Evolutionary conservation across 2,888 invertebrate species (phyloP).

Genomic region (Drosophila ezoana): DNA sequence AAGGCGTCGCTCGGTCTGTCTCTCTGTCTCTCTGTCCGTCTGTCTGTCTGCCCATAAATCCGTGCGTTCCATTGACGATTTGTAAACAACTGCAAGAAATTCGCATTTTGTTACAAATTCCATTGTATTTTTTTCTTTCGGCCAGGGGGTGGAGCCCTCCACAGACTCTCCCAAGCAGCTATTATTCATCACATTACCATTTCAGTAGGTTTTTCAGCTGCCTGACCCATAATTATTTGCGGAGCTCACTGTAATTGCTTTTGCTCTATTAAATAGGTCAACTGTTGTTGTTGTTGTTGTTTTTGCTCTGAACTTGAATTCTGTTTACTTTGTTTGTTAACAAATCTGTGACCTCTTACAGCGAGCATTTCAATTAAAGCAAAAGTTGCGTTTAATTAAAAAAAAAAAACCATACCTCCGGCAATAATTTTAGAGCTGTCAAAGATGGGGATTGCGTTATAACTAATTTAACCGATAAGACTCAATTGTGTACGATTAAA

Average conservation of each 20-base stretch:
- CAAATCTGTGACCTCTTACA: constrained; percentile 44
- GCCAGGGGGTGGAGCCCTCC: constrained; percentile 16
- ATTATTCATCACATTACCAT: constrained; percentile 69
- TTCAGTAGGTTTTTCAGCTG: constrained; percentile 56
- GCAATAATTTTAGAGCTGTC: constrained; percentile 41
- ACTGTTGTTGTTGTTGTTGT: constrained; percentile 29
- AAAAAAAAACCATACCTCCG: constrained; percentile 5
- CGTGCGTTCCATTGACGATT: constrained; percentile 67
- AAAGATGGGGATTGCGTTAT: constrained; percentile 39
- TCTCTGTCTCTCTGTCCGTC: constrained; percentile 7
- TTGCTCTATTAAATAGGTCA: constrained; percentile 67
- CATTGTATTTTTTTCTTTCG: constrained; percentile 55
- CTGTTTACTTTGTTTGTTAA: constrained; percentile 16
- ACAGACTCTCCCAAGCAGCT: constrained; percentile 58
- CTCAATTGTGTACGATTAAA: constrained; percentile 45
- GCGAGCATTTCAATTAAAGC: constrained; percentile 42
- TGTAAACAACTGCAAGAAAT: constrained; percentile 57
- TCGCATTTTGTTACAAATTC: constrained; percentile 76
- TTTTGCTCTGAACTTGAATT: constrained; percentile 63
- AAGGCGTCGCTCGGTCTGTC: constrained; percentile 50
- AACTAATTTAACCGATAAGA: constrained; percentile 64
- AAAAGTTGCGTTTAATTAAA: constrained; percentile 38
- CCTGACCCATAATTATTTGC: constrained; percentile 65
- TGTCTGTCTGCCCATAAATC: constrained; percentile 40
- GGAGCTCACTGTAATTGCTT: constrained; percentile 64